These are phyloP conservation scores for Hetaerina titia DNA, from an alignment of 2,888 invertebrate species.

Conservation along the genomic window DNA sequence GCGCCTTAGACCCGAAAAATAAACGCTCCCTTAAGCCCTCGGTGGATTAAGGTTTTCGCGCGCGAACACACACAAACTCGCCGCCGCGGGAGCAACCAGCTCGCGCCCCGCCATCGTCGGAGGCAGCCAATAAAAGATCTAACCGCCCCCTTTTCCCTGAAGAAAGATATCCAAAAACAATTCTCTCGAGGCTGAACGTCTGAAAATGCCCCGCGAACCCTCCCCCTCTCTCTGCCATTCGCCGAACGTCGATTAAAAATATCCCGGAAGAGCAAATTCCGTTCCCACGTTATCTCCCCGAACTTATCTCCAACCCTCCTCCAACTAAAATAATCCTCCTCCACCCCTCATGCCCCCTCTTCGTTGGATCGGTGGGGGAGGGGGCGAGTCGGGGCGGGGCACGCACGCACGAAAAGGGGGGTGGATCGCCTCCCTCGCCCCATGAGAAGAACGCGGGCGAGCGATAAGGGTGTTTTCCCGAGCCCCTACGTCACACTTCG, in stretches of 20 bases:
- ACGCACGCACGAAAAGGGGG: too few species aligned
- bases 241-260: neutral
- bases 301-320: too few species aligned
- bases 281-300: neutral
- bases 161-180: constrained; percentile 5
- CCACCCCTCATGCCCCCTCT: neutral
- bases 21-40: neutral
- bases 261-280: neutral
- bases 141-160: too few species aligned
- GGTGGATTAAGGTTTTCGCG: neutral
- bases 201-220: neutral
- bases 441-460: too few species aligned
- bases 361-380: too few species aligned
- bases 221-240: neutral
- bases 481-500: too few species aligned
- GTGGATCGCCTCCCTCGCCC: too few species aligned
- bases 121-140: neutral
- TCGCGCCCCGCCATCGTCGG: neutral
- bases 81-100: neutral
- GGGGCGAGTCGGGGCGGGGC: too few species aligned
- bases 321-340: neutral
- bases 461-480: too few species aligned
- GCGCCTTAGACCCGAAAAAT: neutral
- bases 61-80: neutral
- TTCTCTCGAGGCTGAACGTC: neutral